phyloP scores from a whole-genome alignment of 2,797 vertebrate genomes.

The Notamacropus eugenii region DNA sequence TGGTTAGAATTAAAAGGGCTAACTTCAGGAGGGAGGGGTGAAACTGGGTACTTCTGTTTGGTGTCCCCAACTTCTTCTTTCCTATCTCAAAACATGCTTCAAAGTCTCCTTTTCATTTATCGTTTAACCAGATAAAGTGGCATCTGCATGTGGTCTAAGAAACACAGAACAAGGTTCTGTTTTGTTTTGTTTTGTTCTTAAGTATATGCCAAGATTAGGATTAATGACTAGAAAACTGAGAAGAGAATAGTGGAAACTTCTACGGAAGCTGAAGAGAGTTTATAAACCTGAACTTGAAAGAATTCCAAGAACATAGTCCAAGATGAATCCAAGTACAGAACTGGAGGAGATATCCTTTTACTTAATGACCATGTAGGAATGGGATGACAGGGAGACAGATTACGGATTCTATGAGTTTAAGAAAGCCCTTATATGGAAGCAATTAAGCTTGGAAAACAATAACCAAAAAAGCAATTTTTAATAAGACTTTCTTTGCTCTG shows the following conservation, averaged over 20 bases:
- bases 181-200: background rate
- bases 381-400: background rate
- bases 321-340: background rate
- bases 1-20: background rate
- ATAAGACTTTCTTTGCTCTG: background rate
- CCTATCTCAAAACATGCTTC: background rate
- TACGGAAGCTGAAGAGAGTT: background rate
- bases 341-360: background rate
- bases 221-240: background rate
- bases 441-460: background rate
- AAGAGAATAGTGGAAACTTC: background rate
- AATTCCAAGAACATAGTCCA: background rate
- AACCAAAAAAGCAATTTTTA: background rate
- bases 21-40: background rate
- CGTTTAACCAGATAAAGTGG: background rate
- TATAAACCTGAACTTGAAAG: background rate
- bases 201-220: background rate
- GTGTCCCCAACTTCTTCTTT: background rate
- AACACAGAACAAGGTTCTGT: background rate
- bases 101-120: background rate
- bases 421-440: background rate
- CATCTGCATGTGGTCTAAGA: background rate
- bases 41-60: background rate
- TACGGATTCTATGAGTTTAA: background rate
- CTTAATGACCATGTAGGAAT: background rate